Base-by-base conservation (phyloP, 2,797 vertebrate genomes). In the Galagoides demidoff region DNA sequence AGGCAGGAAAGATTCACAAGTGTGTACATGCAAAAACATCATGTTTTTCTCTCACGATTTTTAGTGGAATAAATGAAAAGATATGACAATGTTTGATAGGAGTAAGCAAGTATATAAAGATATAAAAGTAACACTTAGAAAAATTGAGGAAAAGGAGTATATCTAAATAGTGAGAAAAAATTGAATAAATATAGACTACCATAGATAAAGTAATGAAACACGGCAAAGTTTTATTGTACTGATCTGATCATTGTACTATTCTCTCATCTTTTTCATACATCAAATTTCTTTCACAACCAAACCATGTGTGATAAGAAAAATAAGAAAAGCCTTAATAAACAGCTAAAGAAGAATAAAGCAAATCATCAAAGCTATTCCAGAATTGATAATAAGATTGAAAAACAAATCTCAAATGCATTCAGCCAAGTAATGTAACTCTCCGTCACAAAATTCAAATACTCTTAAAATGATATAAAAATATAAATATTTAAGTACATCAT, bases 241-340 rank as follows among this genome's bases (percentile, higher is more conserved):
- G n/a, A n/a, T n/a, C n/a, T 71, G 11, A 16, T 93, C 3, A 45
- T 12, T n/a, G 16, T 64, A 59, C 14, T 52, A 7, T n/a, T 70
- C 11, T 37, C 10, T 93, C 63, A 85, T 45, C 6, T 78, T 83
- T 85, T 39, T 12, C 70, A 59, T 45, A 34, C 23, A 82, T 34
- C 85, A 55, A 92, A 73, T 43, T n/a, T 45, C 68, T 94, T 92
- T 66, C 22, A 64, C 31, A 59, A 39, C 68, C 70, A 93, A 92
- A 20, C 23, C 25, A 49, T 63, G 27, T 37, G 37, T n/a, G 9
- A 89, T 39, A 6, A 83, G 37, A 83, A 88, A 68, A 76, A 84
- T 34, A 63, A 81, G 57, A 12, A 77, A 95, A 74, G 43, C 49
- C 74, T 22, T 45, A 90, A 23, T 74, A 76, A 96, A 88, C 64